phyloP scores from a whole-genome alignment of 2,113 vertebrate genomes.

The Cromileptes altivelis region DNA sequence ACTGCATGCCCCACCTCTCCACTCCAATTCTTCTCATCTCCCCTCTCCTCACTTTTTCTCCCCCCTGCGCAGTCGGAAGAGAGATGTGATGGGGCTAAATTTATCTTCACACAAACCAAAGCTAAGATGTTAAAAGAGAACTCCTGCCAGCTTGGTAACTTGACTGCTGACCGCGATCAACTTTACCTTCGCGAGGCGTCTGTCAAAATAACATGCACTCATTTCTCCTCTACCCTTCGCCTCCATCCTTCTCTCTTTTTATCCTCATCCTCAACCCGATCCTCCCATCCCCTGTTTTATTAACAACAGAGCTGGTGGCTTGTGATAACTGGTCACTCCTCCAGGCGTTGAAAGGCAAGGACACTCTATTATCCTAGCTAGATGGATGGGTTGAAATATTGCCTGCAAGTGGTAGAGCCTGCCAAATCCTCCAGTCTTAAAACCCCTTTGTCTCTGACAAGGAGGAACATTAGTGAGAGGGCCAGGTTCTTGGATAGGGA shows the following conservation, averaged over 20 bases:
- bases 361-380: constrained; percentile 85
- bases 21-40: constrained; percentile 74
- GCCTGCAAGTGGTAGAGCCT: constrained; percentile 83
- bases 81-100: constrained; percentile 69
- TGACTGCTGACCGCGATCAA: constrained; percentile 63
- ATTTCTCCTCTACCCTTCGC: constrained; percentile 44
- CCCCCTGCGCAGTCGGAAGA: constrained; percentile 48
- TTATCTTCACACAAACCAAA: constrained; percentile 69
- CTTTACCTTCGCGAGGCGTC: constrained; percentile 62
- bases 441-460: constrained; percentile 84
- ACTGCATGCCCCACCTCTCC: constrained; percentile 73
- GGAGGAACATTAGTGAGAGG: constrained; percentile 80
- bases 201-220: constrained; percentile 61
- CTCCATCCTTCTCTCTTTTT: constrained; percentile 62
- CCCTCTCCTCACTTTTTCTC: constrained; percentile 50
- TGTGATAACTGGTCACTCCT: constrained; percentile 87
- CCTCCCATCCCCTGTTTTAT: constrained; percentile 78
- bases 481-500: constrained; percentile 71
- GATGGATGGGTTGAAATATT: constrained; percentile 87
- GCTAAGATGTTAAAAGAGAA: constrained; percentile 71
- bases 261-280: constrained; percentile 58
- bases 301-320: constrained; percentile 83
- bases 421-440: constrained; percentile 85
- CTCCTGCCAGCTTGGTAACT: constrained; percentile 63
- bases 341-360: constrained; percentile 83